phyloP scores from a whole-genome alignment of 2,113 vertebrate genomes.

The Okapia johnstoni region DNA sequence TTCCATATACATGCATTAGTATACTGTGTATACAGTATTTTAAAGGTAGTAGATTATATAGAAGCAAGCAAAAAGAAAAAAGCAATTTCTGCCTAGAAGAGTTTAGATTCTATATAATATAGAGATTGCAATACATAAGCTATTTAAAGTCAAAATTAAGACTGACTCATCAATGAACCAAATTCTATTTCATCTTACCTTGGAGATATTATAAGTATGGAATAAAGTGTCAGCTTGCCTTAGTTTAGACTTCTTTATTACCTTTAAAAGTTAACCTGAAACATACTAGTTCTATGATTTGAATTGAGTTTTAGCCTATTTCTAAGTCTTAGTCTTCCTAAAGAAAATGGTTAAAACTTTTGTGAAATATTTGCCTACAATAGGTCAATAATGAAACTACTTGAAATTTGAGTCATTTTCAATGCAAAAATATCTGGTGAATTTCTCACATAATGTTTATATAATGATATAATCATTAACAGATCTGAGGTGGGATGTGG shows the following conservation, averaged over 20 bases:
- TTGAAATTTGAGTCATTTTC: not conserved
- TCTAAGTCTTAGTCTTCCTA: not conserved
- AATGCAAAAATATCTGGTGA: not conserved
- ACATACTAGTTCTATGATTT: not conserved
- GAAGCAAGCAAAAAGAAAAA: not conserved
- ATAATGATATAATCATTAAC: not conserved
- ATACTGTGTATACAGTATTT: not conserved
- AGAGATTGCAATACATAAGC: not conserved
- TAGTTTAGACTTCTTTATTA: not conserved
- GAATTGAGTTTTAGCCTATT: not conserved
- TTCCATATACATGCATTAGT: too few species aligned
- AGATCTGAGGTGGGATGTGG: not conserved
- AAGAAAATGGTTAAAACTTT: conserved; percentile 6
- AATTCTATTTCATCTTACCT: conserved; percentile 31
- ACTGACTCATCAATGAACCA: conserved; percentile 6
- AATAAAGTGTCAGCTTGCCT: not conserved
- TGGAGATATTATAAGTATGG: conserved; percentile 4
- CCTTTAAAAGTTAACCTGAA: conserved; percentile 10
- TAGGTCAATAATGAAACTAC: not conserved
- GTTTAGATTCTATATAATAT: not conserved
- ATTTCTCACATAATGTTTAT: conserved; percentile 19
- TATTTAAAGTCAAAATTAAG: conserved; percentile 30
- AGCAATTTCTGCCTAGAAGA: not conserved
- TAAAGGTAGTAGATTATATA: not conserved
- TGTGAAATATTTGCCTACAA: not conserved